A percentile compares a stretch with the other conserved stretches of the same genome.
Evolutionary conservation across 2,797 vertebrate species (phyloP).

Genomic region (Vultur gryphus): DNA sequence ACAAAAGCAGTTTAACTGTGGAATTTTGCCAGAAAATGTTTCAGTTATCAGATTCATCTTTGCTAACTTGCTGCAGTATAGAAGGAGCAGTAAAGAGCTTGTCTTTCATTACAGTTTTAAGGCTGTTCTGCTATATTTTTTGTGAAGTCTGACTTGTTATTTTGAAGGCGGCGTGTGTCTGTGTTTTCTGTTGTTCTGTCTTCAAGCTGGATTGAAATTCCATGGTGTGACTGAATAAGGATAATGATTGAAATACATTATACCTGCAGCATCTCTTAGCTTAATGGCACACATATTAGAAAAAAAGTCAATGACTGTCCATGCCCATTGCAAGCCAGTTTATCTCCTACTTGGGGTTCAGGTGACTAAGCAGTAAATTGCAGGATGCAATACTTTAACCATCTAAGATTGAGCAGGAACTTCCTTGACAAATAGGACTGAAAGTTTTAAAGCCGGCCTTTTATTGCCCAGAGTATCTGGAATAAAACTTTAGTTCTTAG

Average conservation of each 20-base stretch:
- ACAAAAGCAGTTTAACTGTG: background rate
- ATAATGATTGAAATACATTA: background rate
- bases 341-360: background rate
- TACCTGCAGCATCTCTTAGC: background rate
- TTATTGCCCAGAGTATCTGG: background rate
- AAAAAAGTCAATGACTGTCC: background rate
- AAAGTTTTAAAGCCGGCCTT: background rate
- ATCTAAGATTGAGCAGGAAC: background rate
- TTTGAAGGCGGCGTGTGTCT: background rate
- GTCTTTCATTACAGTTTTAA: background rate
- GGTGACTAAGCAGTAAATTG: background rate
- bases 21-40: constrained; percentile 23
- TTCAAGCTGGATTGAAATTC: background rate
- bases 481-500: background rate
- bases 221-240: background rate
- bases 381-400: background rate
- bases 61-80: background rate
- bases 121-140: background rate
- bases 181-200: background rate
- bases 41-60: constrained; percentile 43
- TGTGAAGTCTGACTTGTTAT: background rate
- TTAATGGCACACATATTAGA: background rate
- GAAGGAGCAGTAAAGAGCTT: background rate
- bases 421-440: background rate
- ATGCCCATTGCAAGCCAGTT: background rate